phyloP scores from a whole-genome alignment of 30 jellyfish, hydroid and myxozoan species.

The Hydractinia symbiolongicarpus region DNA sequence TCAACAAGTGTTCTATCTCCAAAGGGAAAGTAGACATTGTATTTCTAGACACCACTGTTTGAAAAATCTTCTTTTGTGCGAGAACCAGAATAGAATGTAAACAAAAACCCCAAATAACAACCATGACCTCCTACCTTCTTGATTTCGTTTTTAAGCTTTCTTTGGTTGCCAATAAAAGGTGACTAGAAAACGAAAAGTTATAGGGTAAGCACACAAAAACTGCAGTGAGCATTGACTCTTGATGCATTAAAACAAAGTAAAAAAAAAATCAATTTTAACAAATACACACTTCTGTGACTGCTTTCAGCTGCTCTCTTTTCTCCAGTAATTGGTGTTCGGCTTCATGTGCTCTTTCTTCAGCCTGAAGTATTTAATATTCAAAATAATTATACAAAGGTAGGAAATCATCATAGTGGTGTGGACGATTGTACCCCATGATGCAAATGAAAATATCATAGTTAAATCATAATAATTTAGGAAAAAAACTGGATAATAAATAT shows the following conservation, averaged over 20 bases:
- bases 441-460: too few species aligned
- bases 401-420: too few species aligned
- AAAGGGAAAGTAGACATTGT: too few species aligned
- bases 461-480: too few species aligned
- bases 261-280: too few species aligned
- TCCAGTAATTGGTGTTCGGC: constrained; percentile 52
- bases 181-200: constrained; percentile 11
- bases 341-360: constrained; percentile 60
- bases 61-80: too few species aligned
- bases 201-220: neutral
- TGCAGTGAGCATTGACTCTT: neutral
- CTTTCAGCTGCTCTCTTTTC: constrained; percentile 50
- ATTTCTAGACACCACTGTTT: too few species aligned
- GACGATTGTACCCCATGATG: too few species aligned
- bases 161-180: constrained; percentile 15
- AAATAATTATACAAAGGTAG: too few species aligned
- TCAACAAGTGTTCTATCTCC: too few species aligned
- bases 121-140: constrained; percentile 9
- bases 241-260: neutral
- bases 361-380: constrained; percentile 28
- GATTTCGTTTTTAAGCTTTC: constrained; percentile 30
- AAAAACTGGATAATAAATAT: too few species aligned
- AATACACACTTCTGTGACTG: constrained; percentile 49
- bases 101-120: neutral
- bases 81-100: neutral